These are phyloP conservation scores for Holothuria glaberrima DNA, from an alignment of 35 echinoderm and acorn worm genomes.

Conservation along the genomic window DNA sequence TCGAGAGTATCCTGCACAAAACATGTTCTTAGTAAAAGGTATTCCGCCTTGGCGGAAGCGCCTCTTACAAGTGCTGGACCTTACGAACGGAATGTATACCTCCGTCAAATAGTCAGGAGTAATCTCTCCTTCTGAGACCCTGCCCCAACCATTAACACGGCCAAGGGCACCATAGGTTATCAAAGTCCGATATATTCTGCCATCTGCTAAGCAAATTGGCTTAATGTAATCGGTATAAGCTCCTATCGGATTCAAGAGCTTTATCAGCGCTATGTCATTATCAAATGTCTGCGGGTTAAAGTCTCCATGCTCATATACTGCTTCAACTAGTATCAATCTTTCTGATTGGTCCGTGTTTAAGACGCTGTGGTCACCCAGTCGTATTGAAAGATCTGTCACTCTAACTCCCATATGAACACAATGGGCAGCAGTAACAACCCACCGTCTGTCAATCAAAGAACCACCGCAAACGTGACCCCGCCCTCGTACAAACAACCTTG, in stretches of 20 bases:
- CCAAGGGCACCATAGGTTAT: conserved; percentile 21
- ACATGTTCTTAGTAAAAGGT: conserved; percentile 46
- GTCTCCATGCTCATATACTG: conserved; percentile 61
- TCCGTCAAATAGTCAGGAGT: conserved; percentile 72
- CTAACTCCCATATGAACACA: background rate
- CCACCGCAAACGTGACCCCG: too few species aligned
- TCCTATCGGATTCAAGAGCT: conserved; percentile 55
- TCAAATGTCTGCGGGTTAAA: conserved; percentile 62
- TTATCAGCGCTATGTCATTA: conserved; percentile 77
- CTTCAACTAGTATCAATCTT: conserved; percentile 21
- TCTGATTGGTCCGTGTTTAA: conserved; percentile 49
- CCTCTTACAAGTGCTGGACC: conserved; percentile 43
- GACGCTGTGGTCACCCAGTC: conserved; percentile 72
- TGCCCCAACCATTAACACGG: conserved; percentile 75
- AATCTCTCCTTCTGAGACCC: conserved; percentile 55
- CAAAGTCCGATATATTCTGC: background rate
- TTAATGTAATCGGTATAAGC: conserved; percentile 73
- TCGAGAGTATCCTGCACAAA: conserved; percentile 35
- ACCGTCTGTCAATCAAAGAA: conserved; percentile 64
- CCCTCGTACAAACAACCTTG: conserved; percentile 36
- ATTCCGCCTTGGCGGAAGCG: background rate
- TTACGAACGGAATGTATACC: conserved; percentile 63
- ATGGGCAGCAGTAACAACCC: conserved; percentile 33
- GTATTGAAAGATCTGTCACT: conserved; percentile 20
- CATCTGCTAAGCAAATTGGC: conserved; percentile 75